phyloP scores from a whole-genome alignment of 2,797 vertebrate genomes.

The Schizopygopsis malacanthus region DNA sequence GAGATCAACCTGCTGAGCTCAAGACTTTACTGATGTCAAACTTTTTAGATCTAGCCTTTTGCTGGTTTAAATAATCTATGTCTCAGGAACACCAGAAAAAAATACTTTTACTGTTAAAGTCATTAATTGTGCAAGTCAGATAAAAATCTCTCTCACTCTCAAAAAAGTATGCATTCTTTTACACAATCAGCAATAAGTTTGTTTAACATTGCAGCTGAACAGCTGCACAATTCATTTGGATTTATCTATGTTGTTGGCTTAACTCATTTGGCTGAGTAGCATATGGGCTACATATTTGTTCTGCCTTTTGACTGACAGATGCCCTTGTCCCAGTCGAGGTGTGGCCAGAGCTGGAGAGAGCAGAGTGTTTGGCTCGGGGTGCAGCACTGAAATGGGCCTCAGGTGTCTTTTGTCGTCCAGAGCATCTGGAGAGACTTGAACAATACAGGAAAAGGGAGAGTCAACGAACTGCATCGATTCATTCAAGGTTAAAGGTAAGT shows the following conservation, averaged over 20 bases:
- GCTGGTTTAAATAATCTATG: conserved; percentile 31
- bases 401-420: conserved; percentile 90
- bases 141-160: conserved; percentile 4
- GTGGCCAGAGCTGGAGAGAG: conserved; percentile 90
- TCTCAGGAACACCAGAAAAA: conserved; percentile 39
- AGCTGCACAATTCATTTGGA: conserved; percentile 7
- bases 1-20: conserved; percentile 51
- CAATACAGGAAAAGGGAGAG: conserved; percentile 90
- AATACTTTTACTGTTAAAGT: conserved; percentile 30
- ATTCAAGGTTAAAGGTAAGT: conserved; percentile 92
- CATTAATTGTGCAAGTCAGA: conserved; percentile 46
- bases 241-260: conserved; percentile 36
- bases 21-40: conserved; percentile 30
- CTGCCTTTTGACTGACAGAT: conserved; percentile 47
- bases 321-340: conserved; percentile 69
- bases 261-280: not conserved
- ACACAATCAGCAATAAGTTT: conserved; percentile 6
- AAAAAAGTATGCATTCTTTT: conserved; percentile 42
- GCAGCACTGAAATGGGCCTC: conserved; percentile 97
- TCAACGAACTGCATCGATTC: conserved; percentile 88
- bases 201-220: conserved; percentile 14
- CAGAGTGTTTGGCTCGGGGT: conserved; percentile 89
- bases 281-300: conserved; percentile 6
- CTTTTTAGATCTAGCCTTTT: conserved; percentile 8
- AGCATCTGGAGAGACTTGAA: conserved; percentile 87